Base-by-base conservation (phyloP, 2,113 vertebrate species). In the Balaenoptera acutorostrata region DNA sequence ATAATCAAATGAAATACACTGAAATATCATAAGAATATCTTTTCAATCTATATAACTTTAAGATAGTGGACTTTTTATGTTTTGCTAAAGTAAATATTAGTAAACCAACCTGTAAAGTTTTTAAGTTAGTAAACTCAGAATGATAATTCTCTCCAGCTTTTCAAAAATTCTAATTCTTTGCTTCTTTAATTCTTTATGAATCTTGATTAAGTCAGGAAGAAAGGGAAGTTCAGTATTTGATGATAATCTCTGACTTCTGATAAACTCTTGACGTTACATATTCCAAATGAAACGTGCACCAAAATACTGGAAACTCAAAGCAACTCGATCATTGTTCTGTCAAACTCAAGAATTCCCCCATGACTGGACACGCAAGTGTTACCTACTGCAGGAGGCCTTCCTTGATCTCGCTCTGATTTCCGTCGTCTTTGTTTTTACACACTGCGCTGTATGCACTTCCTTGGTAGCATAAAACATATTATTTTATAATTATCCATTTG, bases 1-100 rank as follows among this genome's bases (percentile, higher is more conserved):
- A 39, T 9, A 74, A 90, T 74, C 57, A 55, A 91, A 87, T 39
- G 25, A 59, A 77, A 61, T 39, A 64, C 6, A 77, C 20, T 75
- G 21, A 90, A 80, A 59, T 23, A 21, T 8, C 61, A 59, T 83
- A 41, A 88, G 57, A 63, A 23, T 75, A 52, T 72, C 15, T 69
- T 95, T 68, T 63, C 46, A 23, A 61, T 25, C 41, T 93, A 29
- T 68, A 44, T 77, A 84, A 92, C 72, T 88, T 78, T n/a, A 83
- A 81, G 68, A 66, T 33, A n/a, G 44, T 75, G 18, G 39, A 31
- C 41, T 46, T 71, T 86, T 66, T 77, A 8, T 86, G 69, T 72
- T 94, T 66, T 92, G 61, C n/a, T 87, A 44, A 55, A 55, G 23
- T 41, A 85, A 96, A 74, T 52, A 85, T 61, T 85, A 90, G 87